These are phyloP conservation scores for Sebastes diaconus DNA, from an alignment of 2,797 vertebrate species.

Conservation along the genomic window DNA sequence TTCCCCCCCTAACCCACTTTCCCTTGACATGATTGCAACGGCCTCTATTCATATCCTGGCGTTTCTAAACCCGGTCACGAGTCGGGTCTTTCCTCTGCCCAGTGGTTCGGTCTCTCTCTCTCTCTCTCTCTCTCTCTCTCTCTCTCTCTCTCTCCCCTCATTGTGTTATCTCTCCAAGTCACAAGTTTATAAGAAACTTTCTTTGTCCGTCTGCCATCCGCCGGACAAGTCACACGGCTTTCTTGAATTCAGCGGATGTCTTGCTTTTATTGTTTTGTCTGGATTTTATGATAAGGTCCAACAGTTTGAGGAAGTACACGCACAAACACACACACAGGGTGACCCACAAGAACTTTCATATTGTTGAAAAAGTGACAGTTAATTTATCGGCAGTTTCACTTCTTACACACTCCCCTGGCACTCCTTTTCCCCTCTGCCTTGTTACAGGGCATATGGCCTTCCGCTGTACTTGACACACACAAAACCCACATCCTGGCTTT, in stretches of 20 bases:
- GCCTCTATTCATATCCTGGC: conserved; percentile 33
- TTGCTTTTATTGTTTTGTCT: conserved; percentile 36
- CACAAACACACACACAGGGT: background rate
- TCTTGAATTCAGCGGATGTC: conserved; percentile 41
- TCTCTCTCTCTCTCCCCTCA: background rate
- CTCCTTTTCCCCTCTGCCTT: conserved; percentile 52
- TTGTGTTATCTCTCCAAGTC: conserved; percentile 40
- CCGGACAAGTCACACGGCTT: background rate
- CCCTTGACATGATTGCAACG: conserved; percentile 16
- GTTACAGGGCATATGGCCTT: conserved; percentile 48
- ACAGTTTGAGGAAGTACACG: conserved; percentile 23
- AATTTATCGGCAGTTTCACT: conserved; percentile 55
- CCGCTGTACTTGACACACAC: conserved; percentile 32
- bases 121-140: background rate
- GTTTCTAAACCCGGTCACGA: conserved; percentile 50
- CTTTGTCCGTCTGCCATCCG: conserved; percentile 20
- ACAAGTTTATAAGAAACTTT: conserved; percentile 40
- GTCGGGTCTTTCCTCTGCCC: conserved; percentile 24
- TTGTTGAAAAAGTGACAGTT: conserved; percentile 66
- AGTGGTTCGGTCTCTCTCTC: background rate
- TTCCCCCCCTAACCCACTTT: conserved; percentile 22
- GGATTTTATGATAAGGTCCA: conserved; percentile 45
- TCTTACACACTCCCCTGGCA: conserved; percentile 27
- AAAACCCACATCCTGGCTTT: conserved; percentile 64
- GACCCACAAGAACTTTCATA: conserved; percentile 1